Evolutionary conservation across 2,113 vertebrate genomes (phyloP).

Genomic region (Daphoenositta chrysoptera): DNA sequence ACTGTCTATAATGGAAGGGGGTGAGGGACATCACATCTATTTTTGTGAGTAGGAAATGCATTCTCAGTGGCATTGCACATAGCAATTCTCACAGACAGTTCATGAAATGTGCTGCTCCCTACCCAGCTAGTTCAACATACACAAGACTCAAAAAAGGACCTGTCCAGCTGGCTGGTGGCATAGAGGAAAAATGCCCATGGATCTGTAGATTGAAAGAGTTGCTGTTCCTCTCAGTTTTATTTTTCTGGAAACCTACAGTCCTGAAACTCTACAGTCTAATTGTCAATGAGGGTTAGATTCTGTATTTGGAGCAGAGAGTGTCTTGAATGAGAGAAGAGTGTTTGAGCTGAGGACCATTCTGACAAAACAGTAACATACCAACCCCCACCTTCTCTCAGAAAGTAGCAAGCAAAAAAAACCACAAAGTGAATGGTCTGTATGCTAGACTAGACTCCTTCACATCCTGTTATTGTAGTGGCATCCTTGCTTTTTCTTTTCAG

Average conservation of each 20-base stretch:
- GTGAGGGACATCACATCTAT: neutral
- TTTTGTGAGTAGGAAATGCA: neutral
- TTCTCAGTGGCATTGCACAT: neutral
- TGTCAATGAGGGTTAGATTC: neutral
- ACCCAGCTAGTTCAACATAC: neutral
- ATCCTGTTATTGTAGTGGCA: neutral
- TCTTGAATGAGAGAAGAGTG: neutral
- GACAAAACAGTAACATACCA: neutral
- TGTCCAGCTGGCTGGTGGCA: neutral
- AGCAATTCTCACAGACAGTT: neutral
- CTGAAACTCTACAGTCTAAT: neutral
- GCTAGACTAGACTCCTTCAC: neutral
- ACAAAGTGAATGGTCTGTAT: neutral
- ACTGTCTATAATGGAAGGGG: neutral
- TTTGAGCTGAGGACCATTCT: neutral
- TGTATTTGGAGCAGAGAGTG: accelerated
- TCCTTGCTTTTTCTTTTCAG: neutral
- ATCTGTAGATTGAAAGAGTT: neutral
- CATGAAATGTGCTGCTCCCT: neutral
- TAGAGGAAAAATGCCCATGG: neutral
- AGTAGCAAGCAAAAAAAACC: neutral
- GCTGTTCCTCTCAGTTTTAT: neutral
- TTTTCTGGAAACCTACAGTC: neutral
- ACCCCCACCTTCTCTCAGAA: neutral
- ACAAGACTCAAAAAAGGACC: neutral